Percentiles rank a stretch among this genome's conserved stretches.
Evolutionary conservation across 2,113 vertebrate species (phyloP).

Genomic region (Seriola aureovittata): DNA sequence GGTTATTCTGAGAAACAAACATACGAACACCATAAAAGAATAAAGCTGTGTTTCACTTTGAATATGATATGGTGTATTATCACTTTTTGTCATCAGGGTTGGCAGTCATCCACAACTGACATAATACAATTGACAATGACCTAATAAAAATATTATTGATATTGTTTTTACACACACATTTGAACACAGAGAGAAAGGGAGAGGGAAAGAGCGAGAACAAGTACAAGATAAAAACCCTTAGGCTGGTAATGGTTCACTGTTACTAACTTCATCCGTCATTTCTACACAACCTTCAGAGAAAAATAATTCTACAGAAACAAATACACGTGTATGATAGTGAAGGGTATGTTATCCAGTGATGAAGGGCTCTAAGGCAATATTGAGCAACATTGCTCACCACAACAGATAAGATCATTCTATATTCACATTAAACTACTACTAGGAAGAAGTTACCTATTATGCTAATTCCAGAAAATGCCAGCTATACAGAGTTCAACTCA

Average conservation of each 20-base stretch:
- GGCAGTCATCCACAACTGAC: background rate
- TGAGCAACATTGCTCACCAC: background rate
- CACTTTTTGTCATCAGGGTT: background rate
- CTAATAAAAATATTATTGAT: too few relatives aligned
- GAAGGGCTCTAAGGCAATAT: constrained; percentile 7
- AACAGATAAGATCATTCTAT: background rate
- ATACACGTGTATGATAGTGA: background rate
- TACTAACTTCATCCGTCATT: background rate
- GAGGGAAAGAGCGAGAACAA: background rate
- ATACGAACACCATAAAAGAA: background rate
- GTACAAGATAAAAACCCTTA: background rate
- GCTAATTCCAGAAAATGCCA: too few relatives aligned
- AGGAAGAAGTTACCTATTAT: too few relatives aligned
- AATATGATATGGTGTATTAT: background rate
- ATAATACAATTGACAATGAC: background rate
- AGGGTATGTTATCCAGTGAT: background rate
- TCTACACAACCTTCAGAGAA: background rate
- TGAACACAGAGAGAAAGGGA: too few relatives aligned
- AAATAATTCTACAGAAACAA: background rate
- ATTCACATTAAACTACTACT: background rate
- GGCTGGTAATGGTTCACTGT: background rate
- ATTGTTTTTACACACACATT: too few relatives aligned
- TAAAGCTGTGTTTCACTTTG: background rate
- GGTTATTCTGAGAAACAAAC: background rate
- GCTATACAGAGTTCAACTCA: background rate